Evolutionary conservation across 2,888 invertebrate genomes (phyloP).

Genomic region (Synanthedon tipuliformis): DNA sequence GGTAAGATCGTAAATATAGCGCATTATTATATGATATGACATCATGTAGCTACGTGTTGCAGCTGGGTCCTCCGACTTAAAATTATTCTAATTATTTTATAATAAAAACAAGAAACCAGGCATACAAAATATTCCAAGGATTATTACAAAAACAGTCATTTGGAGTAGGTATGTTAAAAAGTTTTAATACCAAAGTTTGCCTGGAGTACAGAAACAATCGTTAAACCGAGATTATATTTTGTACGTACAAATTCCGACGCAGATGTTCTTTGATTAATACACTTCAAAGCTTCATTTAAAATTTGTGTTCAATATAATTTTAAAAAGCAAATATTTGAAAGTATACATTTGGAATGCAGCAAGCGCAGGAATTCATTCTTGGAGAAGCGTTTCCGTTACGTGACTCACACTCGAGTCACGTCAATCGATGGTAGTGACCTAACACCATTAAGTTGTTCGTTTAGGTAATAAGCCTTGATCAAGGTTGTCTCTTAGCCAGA

Average conservation of each 20-base stretch:
- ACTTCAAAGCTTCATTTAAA: constrained; percentile 22
- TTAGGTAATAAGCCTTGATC: too few relatives aligned
- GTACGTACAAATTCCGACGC: constrained; percentile 32
- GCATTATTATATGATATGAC: too few relatives aligned
- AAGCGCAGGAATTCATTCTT: constrained; percentile 47
- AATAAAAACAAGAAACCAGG: too few relatives aligned
- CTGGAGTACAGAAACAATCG: constrained; percentile 30
- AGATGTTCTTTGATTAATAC: constrained; percentile 55
- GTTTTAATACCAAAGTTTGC: too few relatives aligned
- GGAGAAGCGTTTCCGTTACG: constrained; percentile 65
- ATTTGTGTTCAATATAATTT: constrained; percentile 5
- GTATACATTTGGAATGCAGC: constrained; percentile 43
- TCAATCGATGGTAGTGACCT: constrained; percentile 45
- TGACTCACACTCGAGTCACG: constrained; percentile 65
- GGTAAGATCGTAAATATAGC: too few relatives aligned
- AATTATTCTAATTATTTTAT: too few relatives aligned
- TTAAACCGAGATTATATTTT: constrained; percentile 47
- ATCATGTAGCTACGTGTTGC: too few relatives aligned
- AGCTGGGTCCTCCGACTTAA: too few relatives aligned
- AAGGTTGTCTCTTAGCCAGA: too few relatives aligned
- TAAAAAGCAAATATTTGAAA: constrained; percentile 15
- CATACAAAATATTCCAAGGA: too few relatives aligned
- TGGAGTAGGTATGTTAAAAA: too few relatives aligned
- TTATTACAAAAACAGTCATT: too few relatives aligned
- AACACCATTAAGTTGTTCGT: constrained; percentile 10